Evolutionary conservation across 2,113 vertebrate genomes (phyloP), one percentile per base, ranked within the genome.

Genomic region (Geococcyx californianus): DNA sequence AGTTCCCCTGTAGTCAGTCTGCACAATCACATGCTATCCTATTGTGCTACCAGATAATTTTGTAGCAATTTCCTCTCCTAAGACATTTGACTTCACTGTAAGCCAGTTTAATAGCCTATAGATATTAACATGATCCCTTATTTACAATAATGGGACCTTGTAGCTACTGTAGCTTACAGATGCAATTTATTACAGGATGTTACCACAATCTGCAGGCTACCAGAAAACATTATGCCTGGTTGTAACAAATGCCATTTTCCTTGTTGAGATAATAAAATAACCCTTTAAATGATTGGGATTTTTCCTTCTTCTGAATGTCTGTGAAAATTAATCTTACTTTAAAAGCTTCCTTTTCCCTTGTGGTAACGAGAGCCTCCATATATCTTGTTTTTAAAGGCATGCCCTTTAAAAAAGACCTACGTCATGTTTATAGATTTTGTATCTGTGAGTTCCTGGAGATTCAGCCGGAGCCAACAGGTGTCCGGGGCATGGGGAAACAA

Each of bases 101-200:
- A 96, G 92, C 88, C 88, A 62, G 68, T 96, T 93, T 92, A 95
- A 96, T 96, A 96, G 96, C 95, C 86, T 95, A 96, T 95, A 96
- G 95, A 97, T 96, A 97, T 95, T 95, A 97, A 95, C 94, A 89
- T 93, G 94, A 96, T 96, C 92, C 77, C 94, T 96, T 96, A 96
- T 95, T 97, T 96, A 93, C 92, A 95, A 94, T 94, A 93, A 95
- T 97, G 94, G 92, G 88, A 95, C 86, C 92, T 89, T 88, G 93
- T 67, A 93, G 92, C 92, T 96, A 76, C 90, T 86, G 92, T 55
- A 95, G 93, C 90, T 94, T 75, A 90, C 92, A 95, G 95, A 92
- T 51, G 77, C 95, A 97, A 96, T 97, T 97, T 96, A 96, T 96
- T 96, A 96, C 93, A 97, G 95, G 96, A 97, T 96, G 95, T 89